These are phyloP conservation scores for Schlechtendalia chinensis DNA, from an alignment of 1,140 invertebrate species.

Conservation along the genomic window DNA sequence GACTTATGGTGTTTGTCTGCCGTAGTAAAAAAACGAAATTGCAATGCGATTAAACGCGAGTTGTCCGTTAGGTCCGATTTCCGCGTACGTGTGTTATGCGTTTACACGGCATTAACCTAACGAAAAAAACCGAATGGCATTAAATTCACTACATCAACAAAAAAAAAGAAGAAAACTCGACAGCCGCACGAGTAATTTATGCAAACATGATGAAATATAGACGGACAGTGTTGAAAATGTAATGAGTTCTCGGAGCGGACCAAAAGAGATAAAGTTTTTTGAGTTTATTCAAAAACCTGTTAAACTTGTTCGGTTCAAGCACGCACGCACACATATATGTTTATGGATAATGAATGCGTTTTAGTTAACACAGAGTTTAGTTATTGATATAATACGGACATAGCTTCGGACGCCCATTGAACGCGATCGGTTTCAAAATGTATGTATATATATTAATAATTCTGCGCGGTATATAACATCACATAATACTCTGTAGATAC, in stretches of 20 bases:
- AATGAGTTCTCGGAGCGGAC: background rate
- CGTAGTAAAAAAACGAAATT: background rate
- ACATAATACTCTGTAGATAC: no score
- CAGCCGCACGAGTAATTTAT: slow-evolving; percentile 4
- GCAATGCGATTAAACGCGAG: no score
- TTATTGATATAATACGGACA: background rate
- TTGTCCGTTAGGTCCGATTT: no score
- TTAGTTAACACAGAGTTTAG: no score
- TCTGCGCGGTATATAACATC: no score
- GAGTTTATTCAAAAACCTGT: background rate
- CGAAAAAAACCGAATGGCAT: no score
- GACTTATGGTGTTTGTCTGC: background rate
- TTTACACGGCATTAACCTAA: background rate
- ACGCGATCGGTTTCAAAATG: background rate
- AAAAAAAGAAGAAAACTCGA: no score
- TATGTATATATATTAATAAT: no score
- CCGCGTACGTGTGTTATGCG: background rate
- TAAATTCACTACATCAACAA: no score
- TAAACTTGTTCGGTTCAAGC: background rate
- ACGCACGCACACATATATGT: no score
- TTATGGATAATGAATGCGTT: background rate
- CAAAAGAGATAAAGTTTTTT: background rate
- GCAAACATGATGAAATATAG: background rate
- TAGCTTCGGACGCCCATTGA: background rate
- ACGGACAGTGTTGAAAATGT: background rate